Evolutionary conservation across 2,113 vertebrate genomes (phyloP).

Genomic region (Erpornis zantholeuca): DNA sequence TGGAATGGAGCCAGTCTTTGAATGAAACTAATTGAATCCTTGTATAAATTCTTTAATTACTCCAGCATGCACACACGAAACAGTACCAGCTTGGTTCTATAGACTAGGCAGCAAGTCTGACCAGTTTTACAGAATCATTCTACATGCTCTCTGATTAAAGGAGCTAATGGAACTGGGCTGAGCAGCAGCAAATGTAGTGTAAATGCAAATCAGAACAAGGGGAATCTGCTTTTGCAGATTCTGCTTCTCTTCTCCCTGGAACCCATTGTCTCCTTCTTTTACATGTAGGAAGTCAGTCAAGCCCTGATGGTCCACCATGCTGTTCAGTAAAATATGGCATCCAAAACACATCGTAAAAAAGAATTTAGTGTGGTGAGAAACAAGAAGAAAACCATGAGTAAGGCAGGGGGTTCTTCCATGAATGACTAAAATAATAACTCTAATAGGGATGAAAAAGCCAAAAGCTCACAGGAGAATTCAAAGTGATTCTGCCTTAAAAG

Average conservation of each 20-base stretch:
- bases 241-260: neutral
- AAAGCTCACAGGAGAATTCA: conserved; percentile 20
- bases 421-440: conserved; percentile 19
- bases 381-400: neutral
- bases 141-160: neutral
- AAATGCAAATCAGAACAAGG: neutral
- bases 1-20: neutral
- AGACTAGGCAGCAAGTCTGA: neutral
- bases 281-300: neutral
- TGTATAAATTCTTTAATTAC: conserved; percentile 22
- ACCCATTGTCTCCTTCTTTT: neutral
- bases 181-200: neutral
- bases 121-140: neutral
- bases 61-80: neutral
- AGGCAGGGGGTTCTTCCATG: neutral
- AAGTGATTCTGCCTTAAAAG: conserved; percentile 5
- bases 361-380: neutral
- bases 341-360: neutral
- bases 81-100: neutral
- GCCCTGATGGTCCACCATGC: neutral
- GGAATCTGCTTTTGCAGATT: neutral
- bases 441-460: conserved; percentile 16
- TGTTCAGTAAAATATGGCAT: conserved; percentile 2
- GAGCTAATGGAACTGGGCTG: neutral
- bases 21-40: conserved; percentile 6